A percentile compares a stretch with the other conserved stretches of the same genome.
These are phyloP conservation scores for Brachyopa scutellaris DNA, from an alignment of 2,888 invertebrate genomes.

Conservation along the genomic window DNA sequence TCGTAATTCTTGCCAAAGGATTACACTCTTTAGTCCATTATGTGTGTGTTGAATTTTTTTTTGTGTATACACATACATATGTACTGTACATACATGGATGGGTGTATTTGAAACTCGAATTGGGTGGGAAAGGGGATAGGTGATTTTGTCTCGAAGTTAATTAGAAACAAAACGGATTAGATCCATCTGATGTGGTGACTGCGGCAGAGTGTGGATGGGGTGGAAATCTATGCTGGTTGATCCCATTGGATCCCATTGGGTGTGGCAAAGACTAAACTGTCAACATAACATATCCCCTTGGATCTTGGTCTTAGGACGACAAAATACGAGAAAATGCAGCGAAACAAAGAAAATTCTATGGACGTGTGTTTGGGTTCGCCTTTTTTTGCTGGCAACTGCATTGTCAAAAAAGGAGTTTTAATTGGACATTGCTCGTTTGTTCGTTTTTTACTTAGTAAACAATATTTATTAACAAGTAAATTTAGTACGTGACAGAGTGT, in stretches of 20 bases:
- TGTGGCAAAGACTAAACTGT: constrained; percentile 44
- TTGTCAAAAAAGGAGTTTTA: constrained; percentile 52
- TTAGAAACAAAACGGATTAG: constrained; percentile 62
- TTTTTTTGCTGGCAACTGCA: constrained; percentile 35
- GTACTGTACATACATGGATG: too few relatives aligned
- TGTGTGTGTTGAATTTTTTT: constrained; percentile 4
- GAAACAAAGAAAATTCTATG: constrained; percentile 1
- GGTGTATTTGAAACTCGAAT: constrained; percentile 1
- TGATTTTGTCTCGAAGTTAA: constrained; percentile 40
- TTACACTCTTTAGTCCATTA: constrained; percentile 5
- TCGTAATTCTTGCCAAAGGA: constrained; percentile 29
- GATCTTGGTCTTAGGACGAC: constrained; percentile 27
- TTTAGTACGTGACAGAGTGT: constrained; percentile 40
- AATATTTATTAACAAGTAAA: constrained; percentile 29
- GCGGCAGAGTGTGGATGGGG: not conserved
- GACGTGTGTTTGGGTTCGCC: constrained; percentile 1
- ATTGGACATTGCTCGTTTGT: constrained; percentile 55
- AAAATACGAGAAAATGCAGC: constrained; percentile 3
- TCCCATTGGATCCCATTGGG: constrained; percentile 33
- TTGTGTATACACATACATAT: not conserved
- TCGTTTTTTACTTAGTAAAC: constrained; percentile 14
- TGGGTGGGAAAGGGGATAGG: not conserved
- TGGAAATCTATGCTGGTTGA: constrained; percentile 25
- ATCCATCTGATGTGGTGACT: constrained; percentile 43
- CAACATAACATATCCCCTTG: constrained; percentile 41